Conservation (phyloP, 2,888 invertebrate genomes). For the Cremastobaeus sp. region DNA sequence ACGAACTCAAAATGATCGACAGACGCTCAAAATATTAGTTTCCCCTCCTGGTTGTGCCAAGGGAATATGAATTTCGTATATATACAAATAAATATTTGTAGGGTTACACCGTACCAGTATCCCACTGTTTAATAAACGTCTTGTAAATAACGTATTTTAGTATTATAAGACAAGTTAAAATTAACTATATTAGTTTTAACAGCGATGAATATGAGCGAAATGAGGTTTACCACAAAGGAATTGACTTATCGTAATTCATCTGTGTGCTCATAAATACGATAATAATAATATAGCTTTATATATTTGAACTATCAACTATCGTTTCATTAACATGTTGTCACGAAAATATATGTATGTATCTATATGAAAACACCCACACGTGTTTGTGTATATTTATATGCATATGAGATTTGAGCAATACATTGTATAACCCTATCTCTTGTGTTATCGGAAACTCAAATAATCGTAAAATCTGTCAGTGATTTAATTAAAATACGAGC, state of each 20-base stretch:
- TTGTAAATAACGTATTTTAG: constrained; percentile 72
- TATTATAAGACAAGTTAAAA: constrained; percentile 66
- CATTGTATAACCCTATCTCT: too few species aligned
- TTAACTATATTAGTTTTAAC: constrained; percentile 50
- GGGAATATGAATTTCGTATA: constrained; percentile 57
- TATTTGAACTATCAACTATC: constrained; percentile 30
- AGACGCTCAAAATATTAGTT: constrained; percentile 73
- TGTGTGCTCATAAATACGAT: constrained; percentile 54
- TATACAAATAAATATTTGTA: constrained; percentile 59
- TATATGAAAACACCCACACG: too few species aligned
- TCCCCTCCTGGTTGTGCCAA: constrained; percentile 76
- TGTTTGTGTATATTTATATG: too few species aligned
- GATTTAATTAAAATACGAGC: too few species aligned
- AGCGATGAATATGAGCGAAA: constrained; percentile 40
- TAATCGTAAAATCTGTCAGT: too few species aligned
- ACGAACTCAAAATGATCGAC: constrained; percentile 8
- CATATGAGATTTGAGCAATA: too few species aligned
- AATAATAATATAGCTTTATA: constrained; percentile 47
- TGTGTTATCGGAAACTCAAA: too few species aligned
- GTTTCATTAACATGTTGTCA: constrained; percentile 23
- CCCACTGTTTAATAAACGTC: constrained; percentile 67
- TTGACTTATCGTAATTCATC: constrained; percentile 66
- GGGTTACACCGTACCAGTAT: constrained; percentile 65
- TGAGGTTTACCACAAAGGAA: constrained; percentile 41
- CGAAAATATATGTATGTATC: too few species aligned